phyloP scores from a whole-genome alignment of 2,797 vertebrate species.

The Varecia variegata region DNA sequence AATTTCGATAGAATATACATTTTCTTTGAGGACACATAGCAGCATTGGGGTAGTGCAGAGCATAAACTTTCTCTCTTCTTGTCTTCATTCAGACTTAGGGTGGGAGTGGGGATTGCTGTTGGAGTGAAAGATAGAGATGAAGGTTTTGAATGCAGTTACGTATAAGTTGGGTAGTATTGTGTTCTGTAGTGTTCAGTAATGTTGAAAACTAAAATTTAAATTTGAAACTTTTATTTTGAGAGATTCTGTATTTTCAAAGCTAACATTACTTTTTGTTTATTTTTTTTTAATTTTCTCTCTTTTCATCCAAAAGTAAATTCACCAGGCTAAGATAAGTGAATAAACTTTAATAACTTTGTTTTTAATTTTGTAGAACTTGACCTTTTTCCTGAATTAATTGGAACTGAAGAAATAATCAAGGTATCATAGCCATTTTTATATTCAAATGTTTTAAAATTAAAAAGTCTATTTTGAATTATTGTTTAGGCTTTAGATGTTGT shows the following conservation, averaged over 20 bases:
- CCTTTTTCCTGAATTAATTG: slow-evolving; percentile 86
- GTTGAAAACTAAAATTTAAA: background rate
- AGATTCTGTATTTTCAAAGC: background rate
- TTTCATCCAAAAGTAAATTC: background rate
- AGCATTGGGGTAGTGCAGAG: background rate
- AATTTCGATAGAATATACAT: background rate
- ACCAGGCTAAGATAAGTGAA: background rate
- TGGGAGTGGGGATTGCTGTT: background rate
- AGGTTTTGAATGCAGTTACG: background rate
- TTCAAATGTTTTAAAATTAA: slow-evolving; percentile 70
- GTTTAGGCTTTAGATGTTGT: background rate
- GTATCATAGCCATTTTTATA: slow-evolving; percentile 74
- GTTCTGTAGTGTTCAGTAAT: background rate
- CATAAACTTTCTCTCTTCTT: background rate
- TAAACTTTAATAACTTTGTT: slow-evolving; percentile 69
- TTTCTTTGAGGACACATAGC: background rate
- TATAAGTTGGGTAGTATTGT: background rate
- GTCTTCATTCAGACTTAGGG: background rate
- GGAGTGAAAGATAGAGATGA: background rate
- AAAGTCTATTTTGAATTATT: background rate
- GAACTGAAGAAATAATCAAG: slow-evolving; percentile 88
- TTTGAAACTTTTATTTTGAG: slow-evolving; percentile 24
- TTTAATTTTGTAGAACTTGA: slow-evolving; percentile 89
- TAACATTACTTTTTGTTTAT: background rate
- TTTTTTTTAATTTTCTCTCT: background rate